Conservation (phyloP, 2,113 vertebrate species). For the Rissa tridactyla region DNA sequence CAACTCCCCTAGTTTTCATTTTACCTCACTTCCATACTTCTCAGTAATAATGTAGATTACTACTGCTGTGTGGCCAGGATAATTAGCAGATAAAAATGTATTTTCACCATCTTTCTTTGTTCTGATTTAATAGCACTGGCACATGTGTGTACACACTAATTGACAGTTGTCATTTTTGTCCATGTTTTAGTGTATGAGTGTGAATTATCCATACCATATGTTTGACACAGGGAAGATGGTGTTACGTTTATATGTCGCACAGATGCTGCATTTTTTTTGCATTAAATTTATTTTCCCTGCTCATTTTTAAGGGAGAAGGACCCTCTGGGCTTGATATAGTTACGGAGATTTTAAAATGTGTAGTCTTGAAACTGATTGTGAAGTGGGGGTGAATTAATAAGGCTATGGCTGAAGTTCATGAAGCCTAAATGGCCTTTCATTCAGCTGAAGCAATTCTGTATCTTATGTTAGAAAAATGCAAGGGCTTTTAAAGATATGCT, state of each 20-base stretch:
- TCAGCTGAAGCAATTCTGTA: neutral
- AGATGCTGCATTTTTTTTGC: neutral
- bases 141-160: no score
- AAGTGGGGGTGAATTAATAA: neutral
- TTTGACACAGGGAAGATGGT: neutral
- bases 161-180: neutral
- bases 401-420: neutral
- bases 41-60: neutral
- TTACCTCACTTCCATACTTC: neutral
- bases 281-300: neutral
- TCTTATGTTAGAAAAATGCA: neutral
- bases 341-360: neutral
- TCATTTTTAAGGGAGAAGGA: neutral
- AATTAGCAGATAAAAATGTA: neutral
- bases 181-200: neutral
- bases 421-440: neutral
- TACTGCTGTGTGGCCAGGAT: neutral
- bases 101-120: neutral
- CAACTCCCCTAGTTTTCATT: neutral
- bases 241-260: neutral
- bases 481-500: neutral
- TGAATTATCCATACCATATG: neutral
- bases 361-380: neutral
- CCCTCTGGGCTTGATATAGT: neutral
- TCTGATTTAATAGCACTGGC: neutral